Conservation (phyloP, 2,113 vertebrate species). For the Boulengeromyrus knoepffleri region DNA sequence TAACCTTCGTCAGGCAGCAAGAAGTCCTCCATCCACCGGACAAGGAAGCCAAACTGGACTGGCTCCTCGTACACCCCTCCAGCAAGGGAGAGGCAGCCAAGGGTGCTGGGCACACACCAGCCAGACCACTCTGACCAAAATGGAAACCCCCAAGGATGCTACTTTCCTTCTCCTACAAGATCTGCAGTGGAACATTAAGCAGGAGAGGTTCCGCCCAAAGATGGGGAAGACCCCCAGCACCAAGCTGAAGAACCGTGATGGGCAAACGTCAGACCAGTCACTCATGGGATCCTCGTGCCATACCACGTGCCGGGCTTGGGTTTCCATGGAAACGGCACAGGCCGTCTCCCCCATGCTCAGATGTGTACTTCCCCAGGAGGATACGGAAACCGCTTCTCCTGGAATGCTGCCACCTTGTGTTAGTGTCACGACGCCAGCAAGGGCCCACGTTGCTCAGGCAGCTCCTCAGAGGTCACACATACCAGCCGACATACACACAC, state of each 20-base stretch:
- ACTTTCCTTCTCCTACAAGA: background rate
- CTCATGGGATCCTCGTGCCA: background rate
- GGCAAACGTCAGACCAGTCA: background rate
- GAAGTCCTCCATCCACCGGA: constrained; percentile 16
- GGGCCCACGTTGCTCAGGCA: background rate
- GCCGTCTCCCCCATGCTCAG: background rate
- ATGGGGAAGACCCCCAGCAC: background rate
- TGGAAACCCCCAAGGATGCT: background rate
- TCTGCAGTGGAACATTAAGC: background rate
- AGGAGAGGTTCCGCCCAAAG: background rate
- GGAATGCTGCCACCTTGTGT: background rate
- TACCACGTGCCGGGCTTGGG: background rate
- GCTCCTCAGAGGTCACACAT: background rate
- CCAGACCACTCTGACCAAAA: background rate
- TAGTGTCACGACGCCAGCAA: background rate
- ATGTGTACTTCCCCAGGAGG: background rate
- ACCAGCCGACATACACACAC: background rate
- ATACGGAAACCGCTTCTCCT: background rate
- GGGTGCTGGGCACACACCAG: background rate
- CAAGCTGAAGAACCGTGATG: background rate
- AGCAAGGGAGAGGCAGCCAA: background rate
- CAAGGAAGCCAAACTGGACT: constrained; percentile 28
- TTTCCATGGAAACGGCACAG: background rate
- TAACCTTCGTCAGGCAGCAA: background rate
- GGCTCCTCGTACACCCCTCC: constrained; percentile 14